A percentile compares a stretch with the other conserved stretches of the same genome.
These are phyloP conservation scores for Drosophila rubida DNA, from an alignment of 2,888 invertebrate species.

Conservation along the genomic window DNA sequence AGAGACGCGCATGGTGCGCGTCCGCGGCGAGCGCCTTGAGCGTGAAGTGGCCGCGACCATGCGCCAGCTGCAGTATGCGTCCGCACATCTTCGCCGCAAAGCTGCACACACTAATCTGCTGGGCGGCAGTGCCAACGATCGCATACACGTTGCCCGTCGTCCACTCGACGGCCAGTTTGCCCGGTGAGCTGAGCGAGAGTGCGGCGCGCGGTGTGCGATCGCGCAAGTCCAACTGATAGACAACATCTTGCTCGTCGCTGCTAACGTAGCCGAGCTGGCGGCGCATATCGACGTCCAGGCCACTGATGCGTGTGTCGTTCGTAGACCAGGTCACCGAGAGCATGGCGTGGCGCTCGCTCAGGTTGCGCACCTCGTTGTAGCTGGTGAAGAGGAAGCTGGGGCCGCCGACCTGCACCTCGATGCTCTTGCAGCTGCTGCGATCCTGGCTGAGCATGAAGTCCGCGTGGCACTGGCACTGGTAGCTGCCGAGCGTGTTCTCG, in stretches of 20 bases:
- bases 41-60: constrained; percentile 82
- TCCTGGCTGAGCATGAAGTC: constrained; percentile 86
- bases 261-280: constrained; percentile 86
- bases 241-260: constrained; percentile 84
- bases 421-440: constrained; percentile 89
- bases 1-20: constrained; percentile 87
- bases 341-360: constrained; percentile 82
- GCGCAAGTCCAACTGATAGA: constrained; percentile 84
- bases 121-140: constrained; percentile 84
- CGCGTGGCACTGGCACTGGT: constrained; percentile 82
- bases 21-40: constrained; percentile 89
- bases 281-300: constrained; percentile 86
- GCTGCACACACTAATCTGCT: constrained; percentile 86
- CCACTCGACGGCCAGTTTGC: constrained; percentile 90
- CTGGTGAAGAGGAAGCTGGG: constrained; percentile 87
- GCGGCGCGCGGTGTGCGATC: constrained; percentile 70
- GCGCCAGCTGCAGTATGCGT: constrained; percentile 84
- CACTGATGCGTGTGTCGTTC: constrained; percentile 85
- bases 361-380: constrained; percentile 86
- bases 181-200: constrained; percentile 84
- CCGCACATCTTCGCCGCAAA: constrained; percentile 86
- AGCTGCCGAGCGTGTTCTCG: constrained; percentile 82
- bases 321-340: constrained; percentile 84
- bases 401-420: constrained; percentile 83
- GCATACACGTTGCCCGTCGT: constrained; percentile 88